Base-by-base conservation (phyloP, 2,888 invertebrate species). In the Gortyna flavago region DNA sequence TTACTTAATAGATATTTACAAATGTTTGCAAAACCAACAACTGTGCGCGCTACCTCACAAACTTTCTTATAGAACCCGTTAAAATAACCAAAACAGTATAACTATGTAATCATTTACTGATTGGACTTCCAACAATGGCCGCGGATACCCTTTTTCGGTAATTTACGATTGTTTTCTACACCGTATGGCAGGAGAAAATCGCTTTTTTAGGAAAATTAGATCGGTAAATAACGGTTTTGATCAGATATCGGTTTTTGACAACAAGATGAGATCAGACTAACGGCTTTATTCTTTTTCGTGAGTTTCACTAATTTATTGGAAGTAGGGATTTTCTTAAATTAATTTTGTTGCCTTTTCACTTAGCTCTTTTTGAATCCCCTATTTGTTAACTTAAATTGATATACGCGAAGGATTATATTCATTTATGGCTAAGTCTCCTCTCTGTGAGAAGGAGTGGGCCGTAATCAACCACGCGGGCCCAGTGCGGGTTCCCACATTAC, bases 161-260 rank as follows among this genome's bases (percentile, higher is more conserved):
- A 89, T 92, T 91, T 91, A 92, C 91, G 92, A 89, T 88, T 89
- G 89, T 91, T 90, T 89, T 89, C 88, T 89, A 86, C 81, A 76
- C 77, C 77, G 81, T 77, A 83, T 84, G 81, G 84, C 79, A 76
- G 79, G 85, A 88, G 91, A 90, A 92, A 91, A 91, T 84, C 70
- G 84, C 88, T 91, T 91, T 93, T 93, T 94, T 93, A 90, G 91
- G 93, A 86, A 91, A 94, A 94, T 92, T 88, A 88, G 90, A 90
- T 88, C 88, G 84, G 72, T 81, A 83, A 82, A 80, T 92, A 93
- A 92, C 94, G 91, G 94, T 90, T 85, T 80, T 86, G 72, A 68
- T 79, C 75, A 54, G 73, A 85, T 86, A 87, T 89, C 79, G 85
- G 75, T 80, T 84, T 83, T 74, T 75, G 57, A 72, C 59, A 59